These are phyloP conservation scores for Eilema sororculum DNA, from an alignment of 2,888 invertebrate genomes.

Conservation along the genomic window DNA sequence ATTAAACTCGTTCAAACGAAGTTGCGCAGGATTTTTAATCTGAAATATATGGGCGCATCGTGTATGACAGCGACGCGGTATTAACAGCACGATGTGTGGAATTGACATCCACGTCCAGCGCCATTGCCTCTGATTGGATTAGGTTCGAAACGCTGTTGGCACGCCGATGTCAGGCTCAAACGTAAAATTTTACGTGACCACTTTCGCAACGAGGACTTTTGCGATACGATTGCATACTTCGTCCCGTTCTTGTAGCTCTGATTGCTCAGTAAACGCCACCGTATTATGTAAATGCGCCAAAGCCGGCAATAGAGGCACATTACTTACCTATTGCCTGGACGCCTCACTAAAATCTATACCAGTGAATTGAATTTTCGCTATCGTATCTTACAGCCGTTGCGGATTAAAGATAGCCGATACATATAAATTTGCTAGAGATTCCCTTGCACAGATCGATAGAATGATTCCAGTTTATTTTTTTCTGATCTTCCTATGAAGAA, in stretches of 20 bases:
- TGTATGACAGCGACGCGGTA: slow-evolving; percentile 47
- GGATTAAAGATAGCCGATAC: slow-evolving; percentile 37
- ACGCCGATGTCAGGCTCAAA: slow-evolving; percentile 79
- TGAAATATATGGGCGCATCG: slow-evolving; percentile 21
- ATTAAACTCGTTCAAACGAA: slow-evolving; percentile 13
- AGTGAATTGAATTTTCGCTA: slow-evolving; percentile 57
- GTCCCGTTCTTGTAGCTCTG: slow-evolving; percentile 65
- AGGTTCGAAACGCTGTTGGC: slow-evolving; percentile 79
- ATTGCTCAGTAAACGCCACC: slow-evolving; percentile 67
- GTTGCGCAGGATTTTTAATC: slow-evolving; percentile 11
- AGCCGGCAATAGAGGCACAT: slow-evolving; percentile 63
- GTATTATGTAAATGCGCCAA: slow-evolving; percentile 78
- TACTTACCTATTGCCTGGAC: slow-evolving; percentile 58
- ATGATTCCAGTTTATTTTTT: too few species aligned
- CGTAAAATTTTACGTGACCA: slow-evolving; percentile 87
- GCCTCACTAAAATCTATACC: slow-evolving; percentile 51
- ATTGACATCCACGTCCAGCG: slow-evolving; percentile 79
- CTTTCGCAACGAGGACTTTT: slow-evolving; percentile 80
- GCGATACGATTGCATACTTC: slow-evolving; percentile 77
- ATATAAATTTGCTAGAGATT: slow-evolving; percentile 29
- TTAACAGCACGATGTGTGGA: slow-evolving; percentile 67
- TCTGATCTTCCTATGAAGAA: too few species aligned
- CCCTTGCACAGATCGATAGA: not conserved
- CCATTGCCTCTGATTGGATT: slow-evolving; percentile 85
- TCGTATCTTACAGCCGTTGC: slow-evolving; percentile 43